Percentiles rank a stretch among this genome's conserved stretches.
Evolutionary conservation across 2,113 vertebrate species (phyloP).

Genomic region (Phocoena sinus): DNA sequence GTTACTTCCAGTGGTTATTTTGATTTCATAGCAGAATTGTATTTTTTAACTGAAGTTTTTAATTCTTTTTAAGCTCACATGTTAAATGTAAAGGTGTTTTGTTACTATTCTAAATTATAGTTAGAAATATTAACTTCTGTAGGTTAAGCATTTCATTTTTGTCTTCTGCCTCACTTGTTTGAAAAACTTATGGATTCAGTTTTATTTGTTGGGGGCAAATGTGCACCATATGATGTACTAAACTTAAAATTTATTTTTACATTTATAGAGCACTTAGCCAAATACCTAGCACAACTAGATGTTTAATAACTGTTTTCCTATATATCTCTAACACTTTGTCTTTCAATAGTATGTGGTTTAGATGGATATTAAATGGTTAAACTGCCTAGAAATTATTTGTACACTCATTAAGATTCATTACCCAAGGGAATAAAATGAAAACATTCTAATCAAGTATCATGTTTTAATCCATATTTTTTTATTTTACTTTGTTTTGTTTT

Average conservation of each 20-base stretch:
- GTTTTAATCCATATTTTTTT: background rate
- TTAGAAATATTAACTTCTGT: constrained; percentile 8
- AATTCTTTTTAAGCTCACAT: background rate
- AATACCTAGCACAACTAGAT: background rate
- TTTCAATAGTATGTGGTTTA: background rate
- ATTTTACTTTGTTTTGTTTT: constrained; percentile 30
- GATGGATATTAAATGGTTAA: background rate
- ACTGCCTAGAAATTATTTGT: constrained; percentile 27
- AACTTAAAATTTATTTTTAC: background rate
- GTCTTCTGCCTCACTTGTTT: background rate
- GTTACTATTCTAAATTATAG: background rate
- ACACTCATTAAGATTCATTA: background rate
- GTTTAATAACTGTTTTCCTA: background rate
- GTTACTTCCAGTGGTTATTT: constrained; percentile 33
- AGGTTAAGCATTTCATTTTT: background rate
- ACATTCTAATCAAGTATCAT: background rate
- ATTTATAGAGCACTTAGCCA: background rate
- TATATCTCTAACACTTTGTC: background rate
- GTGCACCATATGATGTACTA: background rate
- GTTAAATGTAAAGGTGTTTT: constrained; percentile 19
- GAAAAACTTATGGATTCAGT: background rate
- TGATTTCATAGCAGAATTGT: background rate
- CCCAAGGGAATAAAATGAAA: background rate
- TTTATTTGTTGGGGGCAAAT: background rate
- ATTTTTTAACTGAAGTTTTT: constrained; percentile 4